Evolutionary conservation across 2,888 invertebrate genomes (phyloP).

Genomic region (Cerastis leucographa): DNA sequence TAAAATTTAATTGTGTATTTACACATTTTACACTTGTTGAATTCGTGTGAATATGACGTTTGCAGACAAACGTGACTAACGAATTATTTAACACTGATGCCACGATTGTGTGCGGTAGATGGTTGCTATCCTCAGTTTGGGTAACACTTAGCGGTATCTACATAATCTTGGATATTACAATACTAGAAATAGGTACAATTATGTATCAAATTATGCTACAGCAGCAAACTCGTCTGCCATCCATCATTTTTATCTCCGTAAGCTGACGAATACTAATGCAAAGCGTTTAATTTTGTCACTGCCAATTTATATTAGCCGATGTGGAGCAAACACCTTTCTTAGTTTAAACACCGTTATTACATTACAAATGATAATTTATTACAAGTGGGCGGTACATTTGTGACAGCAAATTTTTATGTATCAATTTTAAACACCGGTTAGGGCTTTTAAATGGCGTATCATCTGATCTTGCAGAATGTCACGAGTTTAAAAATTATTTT

Average conservation of each 20-base stretch:
- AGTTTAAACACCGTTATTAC: constrained; percentile 48
- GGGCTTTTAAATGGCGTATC: constrained; percentile 59
- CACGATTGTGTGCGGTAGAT: constrained; percentile 51
- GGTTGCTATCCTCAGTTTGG: constrained; percentile 47
- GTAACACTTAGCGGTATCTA: constrained; percentile 51
- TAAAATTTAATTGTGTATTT: constrained; percentile 56
- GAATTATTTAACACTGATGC: constrained; percentile 57
- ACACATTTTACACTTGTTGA: constrained; percentile 62
- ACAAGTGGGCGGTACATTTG: constrained; percentile 49
- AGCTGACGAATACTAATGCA: constrained; percentile 54
- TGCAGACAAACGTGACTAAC: constrained; percentile 67
- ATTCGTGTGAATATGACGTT: constrained; percentile 67
- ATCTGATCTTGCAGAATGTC: constrained; percentile 67
- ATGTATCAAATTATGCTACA: constrained; percentile 5
- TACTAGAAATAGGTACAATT: constrained; percentile 2
- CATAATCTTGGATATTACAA: constrained; percentile 36
- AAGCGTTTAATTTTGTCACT: constrained; percentile 56
- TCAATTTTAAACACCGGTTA: constrained; percentile 60
- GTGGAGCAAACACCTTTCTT: constrained; percentile 52
- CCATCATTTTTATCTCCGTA: constrained; percentile 52
- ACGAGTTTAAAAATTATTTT: constrained; percentile 69
- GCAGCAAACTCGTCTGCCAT: constrained; percentile 7
- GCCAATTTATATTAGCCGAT: constrained; percentile 54
- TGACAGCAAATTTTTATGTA: constrained; percentile 62
- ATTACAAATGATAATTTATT: constrained; percentile 58